Conservation (phyloP, 2,888 invertebrate genomes). For the Dolomedes plantarius region DNA sequence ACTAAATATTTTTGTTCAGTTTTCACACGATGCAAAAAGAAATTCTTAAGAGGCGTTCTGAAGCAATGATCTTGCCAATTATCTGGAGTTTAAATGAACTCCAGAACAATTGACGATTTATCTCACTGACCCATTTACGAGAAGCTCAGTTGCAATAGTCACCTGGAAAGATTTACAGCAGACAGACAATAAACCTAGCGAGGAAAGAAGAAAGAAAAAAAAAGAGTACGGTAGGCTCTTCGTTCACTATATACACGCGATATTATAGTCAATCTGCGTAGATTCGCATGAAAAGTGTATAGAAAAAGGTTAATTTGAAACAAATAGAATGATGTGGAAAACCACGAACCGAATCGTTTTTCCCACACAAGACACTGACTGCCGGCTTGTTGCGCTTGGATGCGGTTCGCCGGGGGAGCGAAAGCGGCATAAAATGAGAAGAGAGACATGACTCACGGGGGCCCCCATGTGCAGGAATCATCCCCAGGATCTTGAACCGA, state of each 20-base stretch:
- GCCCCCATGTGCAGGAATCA: neutral
- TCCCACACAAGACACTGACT: conserved; percentile 54
- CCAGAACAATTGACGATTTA: neutral
- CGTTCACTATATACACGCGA: too few relatives aligned
- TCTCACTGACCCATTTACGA: neutral
- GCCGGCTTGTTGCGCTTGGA: neutral
- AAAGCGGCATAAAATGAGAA: neutral
- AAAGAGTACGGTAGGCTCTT: too few relatives aligned
- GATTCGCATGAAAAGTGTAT: conserved; percentile 30
- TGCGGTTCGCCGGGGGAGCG: conserved; percentile 1
- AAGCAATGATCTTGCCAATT: too few relatives aligned
- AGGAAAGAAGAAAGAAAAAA: too few relatives aligned
- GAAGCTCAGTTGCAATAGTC: too few relatives aligned
- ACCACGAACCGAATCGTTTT: conserved; percentile 58
- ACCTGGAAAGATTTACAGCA: neutral
- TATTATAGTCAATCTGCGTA: too few relatives aligned
- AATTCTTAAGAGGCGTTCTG: too few relatives aligned
- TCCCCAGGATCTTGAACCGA: neutral
- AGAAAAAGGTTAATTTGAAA: conserved; percentile 57
- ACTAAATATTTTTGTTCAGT: too few relatives aligned
- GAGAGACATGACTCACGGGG: neutral
- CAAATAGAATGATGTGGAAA: conserved; percentile 68
- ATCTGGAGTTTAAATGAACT: too few relatives aligned
- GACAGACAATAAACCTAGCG: neutral
- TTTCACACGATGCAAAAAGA: too few relatives aligned